phyloP scores from a whole-genome alignment of 2,797 vertebrate genomes.

The Coreius guichenoti region DNA sequence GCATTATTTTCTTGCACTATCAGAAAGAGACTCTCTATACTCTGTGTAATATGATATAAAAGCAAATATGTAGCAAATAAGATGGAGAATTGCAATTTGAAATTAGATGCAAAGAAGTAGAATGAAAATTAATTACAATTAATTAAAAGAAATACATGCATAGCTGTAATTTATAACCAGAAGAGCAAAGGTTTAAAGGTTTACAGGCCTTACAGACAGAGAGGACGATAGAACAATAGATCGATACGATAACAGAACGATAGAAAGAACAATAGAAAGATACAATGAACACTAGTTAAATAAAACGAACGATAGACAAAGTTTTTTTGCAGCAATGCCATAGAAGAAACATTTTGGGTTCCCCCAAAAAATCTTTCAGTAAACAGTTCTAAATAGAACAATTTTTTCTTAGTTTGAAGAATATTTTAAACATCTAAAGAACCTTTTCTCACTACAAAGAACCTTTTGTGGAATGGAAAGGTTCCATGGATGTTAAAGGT shows the following conservation, averaged over 20 bases:
- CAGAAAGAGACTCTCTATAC: constrained; percentile 33
- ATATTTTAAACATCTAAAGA: too few species aligned
- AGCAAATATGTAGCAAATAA: not conserved
- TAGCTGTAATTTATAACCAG: not conserved
- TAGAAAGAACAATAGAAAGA: not conserved
- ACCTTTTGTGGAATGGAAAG: too few species aligned
- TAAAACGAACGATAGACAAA: not conserved
- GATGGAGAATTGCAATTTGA: not conserved
- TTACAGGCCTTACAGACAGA: not conserved
- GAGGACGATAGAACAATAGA: not conserved
- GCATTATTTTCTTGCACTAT: constrained; percentile 29
- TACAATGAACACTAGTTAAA: not conserved
- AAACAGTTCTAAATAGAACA: too few species aligned
- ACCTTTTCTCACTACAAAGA: too few species aligned
- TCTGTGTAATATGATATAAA: not conserved
- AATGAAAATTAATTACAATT: not conserved
- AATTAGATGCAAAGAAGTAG: not conserved
- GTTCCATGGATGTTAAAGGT: too few species aligned
- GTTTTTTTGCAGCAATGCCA: too few species aligned
- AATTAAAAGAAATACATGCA: not conserved
- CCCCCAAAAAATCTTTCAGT: too few species aligned
- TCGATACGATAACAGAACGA: not conserved
- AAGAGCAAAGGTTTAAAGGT: not conserved
- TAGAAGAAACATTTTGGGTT: too few species aligned
- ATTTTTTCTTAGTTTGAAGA: too few species aligned